Percentiles rank a stretch among this genome's conserved stretches.
phyloP scores from a whole-genome alignment of 2,888 invertebrate species.

The Drosophila pseudotalamancana region DNA sequence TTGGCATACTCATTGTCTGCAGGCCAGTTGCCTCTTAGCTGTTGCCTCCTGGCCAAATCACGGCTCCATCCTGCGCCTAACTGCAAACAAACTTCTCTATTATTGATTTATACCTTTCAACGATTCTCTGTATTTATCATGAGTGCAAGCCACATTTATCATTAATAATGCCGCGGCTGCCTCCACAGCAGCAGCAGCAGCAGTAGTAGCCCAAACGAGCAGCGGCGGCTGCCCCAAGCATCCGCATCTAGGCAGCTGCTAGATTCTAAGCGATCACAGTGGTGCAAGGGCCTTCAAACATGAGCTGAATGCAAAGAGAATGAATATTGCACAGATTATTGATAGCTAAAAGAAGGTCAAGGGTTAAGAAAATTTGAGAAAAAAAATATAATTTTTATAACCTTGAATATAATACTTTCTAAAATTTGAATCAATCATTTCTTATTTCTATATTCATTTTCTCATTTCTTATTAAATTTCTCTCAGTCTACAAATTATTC shows the following conservation, averaged over 20 bases:
- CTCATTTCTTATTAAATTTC: too few species aligned
- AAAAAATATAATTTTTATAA: too few species aligned
- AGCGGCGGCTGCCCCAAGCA: conserved; percentile 56
- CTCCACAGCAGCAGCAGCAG: conserved; percentile 32
- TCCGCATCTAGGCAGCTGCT: conserved; percentile 67
- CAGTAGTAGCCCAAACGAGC: conserved; percentile 71
- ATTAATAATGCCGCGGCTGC: conserved; percentile 78
- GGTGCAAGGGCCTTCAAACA: conserved; percentile 14
- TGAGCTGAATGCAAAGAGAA: not conserved
- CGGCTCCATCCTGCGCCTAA: conserved; percentile 68
- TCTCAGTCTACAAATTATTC: too few species aligned
- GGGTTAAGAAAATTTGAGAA: not conserved
- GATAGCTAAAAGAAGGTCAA: too few species aligned
- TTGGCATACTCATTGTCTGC: conserved; percentile 79
- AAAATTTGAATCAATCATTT: too few species aligned
- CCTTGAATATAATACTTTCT: too few species aligned
- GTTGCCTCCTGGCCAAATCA: conserved; percentile 55
- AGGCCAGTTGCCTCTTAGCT: conserved; percentile 19
- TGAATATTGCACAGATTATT: not conserved
- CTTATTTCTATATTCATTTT: too few species aligned
- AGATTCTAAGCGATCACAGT: conserved; percentile 58
- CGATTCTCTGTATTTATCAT: conserved; percentile 85
- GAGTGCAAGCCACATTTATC: conserved; percentile 84
- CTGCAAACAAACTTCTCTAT: conserved; percentile 81
- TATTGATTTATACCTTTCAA: conserved; percentile 85